A percentile compares a stretch with the other conserved stretches of the same genome.
These are phyloP conservation scores for Halocynthia aurantium DNA, from an alignment of 23 tunicate species.

Conservation along the genomic window DNA sequence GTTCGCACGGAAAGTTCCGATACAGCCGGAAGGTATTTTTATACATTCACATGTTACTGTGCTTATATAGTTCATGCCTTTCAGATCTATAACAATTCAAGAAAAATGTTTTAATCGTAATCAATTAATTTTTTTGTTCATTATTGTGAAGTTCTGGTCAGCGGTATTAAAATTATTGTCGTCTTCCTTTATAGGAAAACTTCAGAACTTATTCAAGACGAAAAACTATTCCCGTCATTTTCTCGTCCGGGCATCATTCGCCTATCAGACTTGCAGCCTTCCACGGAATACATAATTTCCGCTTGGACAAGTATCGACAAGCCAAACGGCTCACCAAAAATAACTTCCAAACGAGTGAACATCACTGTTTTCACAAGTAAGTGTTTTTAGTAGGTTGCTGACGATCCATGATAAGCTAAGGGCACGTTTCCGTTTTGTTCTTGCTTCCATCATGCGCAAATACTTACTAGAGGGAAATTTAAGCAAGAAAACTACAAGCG, in stretches of 20 bases:
- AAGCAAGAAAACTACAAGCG: too few species aligned
- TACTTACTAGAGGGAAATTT: too few species aligned
- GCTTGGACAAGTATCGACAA: constrained; percentile 44
- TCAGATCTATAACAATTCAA: neutral
- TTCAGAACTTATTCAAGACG: constrained; percentile 12
- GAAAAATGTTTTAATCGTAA: constrained; percentile 1
- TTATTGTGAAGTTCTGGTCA: neutral
- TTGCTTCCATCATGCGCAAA: too few species aligned
- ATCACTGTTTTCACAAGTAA: constrained; percentile 42
- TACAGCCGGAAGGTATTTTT: too few species aligned
- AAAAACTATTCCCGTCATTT: constrained; percentile 21
- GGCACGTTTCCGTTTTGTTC: too few species aligned
- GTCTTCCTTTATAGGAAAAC: constrained; percentile 18
- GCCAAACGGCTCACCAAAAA: neutral
- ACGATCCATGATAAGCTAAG: too few species aligned
- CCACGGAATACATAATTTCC: constrained; percentile 35
- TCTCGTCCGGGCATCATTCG: constrained; percentile 3
- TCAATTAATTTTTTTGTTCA: neutral
- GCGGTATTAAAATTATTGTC: neutral
- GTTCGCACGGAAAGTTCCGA: too few species aligned
- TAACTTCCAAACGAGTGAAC: constrained; percentile 26
- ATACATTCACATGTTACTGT: too few species aligned
- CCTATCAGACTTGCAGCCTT: constrained; percentile 28
- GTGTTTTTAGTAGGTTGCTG: neutral
- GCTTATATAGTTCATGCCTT: too few species aligned